A percentile compares a stretch with the other conserved stretches of the same genome.
These are phyloP conservation scores for Tokudaia tokunoshimensis DNA, from an alignment of 2,797 vertebrate genomes.

Conservation along the genomic window DNA sequence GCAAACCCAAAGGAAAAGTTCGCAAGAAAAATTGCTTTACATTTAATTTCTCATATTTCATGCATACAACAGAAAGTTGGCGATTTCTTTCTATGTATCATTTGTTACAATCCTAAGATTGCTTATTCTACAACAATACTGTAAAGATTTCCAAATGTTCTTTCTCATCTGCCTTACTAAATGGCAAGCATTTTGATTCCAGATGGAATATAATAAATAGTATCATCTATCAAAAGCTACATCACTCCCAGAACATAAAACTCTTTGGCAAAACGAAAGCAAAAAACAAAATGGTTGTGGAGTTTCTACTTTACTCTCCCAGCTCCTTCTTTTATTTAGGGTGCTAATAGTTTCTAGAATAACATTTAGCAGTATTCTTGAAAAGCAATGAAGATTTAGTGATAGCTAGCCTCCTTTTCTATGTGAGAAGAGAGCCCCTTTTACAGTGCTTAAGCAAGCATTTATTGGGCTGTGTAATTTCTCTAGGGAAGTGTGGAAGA, in stretches of 20 bases:
- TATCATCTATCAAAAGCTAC: conserved; percentile 74
- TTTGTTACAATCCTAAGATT: conserved; percentile 74
- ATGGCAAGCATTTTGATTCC: conserved; percentile 72
- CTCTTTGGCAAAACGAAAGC: conserved; percentile 22
- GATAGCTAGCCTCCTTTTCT: conserved; percentile 33
- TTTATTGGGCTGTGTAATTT: not conserved
- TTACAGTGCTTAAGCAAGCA: not conserved
- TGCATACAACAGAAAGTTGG: conserved; percentile 70
- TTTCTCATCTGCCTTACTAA: conserved; percentile 78
- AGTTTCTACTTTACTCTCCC: not conserved
- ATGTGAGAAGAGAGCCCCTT: conserved; percentile 52
- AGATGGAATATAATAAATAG: conserved; percentile 66
- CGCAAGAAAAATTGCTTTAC: conserved; percentile 83
- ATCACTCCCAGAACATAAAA: conserved; percentile 66
- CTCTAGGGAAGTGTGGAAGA: not conserved
- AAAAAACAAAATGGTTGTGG: not conserved
- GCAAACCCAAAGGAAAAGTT: conserved; percentile 87
- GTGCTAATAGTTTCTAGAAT: conserved; percentile 17
- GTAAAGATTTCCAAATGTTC: conserved; percentile 71
- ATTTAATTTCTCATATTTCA: conserved; percentile 85
- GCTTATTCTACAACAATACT: conserved; percentile 76
- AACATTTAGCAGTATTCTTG: conserved; percentile 54
- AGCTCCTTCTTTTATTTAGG: not conserved
- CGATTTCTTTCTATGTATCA: conserved; percentile 34
- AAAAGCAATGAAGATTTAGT: conserved; percentile 48